These are phyloP conservation scores for Podarcis muralis DNA, from an alignment of 2,113 vertebrate genomes.

Conservation along the genomic window DNA sequence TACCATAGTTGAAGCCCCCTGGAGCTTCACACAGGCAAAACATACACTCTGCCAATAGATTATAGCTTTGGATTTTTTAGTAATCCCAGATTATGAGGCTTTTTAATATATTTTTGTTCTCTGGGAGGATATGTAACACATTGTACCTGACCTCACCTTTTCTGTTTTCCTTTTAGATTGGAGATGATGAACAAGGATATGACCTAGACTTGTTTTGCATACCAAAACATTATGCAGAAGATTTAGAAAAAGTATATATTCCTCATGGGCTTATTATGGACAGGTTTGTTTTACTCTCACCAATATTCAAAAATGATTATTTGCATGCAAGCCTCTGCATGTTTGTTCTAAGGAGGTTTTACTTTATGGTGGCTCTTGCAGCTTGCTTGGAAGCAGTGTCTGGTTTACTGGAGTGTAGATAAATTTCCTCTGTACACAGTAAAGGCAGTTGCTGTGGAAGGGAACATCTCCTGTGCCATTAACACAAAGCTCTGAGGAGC, in stretches of 20 bases:
- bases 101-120: neutral
- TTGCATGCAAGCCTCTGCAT: neutral
- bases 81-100: neutral
- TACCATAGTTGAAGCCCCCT: neutral
- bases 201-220: constrained; percentile 98
- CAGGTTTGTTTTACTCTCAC: constrained; percentile 81
- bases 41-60: neutral
- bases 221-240: constrained; percentile 92
- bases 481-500: neutral
- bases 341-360: constrained; percentile 14
- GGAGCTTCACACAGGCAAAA: too few species aligned
- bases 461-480: neutral
- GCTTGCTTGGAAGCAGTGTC: neutral
- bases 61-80: neutral
- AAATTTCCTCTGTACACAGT: neutral
- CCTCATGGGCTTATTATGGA: constrained; percentile 98
- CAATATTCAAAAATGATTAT: neutral
- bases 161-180: constrained; percentile 84
- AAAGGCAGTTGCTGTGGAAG: neutral
- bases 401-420: neutral
- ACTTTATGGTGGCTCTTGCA: constrained; percentile 16
- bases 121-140: constrained; percentile 17
- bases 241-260: constrained; percentile 95
- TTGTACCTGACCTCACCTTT: constrained; percentile 36
- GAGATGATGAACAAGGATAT: constrained; percentile 94